Percentiles rank a stretch among this genome's conserved stretches.
These are phyloP conservation scores for Ooceraea biroi DNA, from an alignment of 1,140 invertebrate genomes.

Conservation along the genomic window DNA sequence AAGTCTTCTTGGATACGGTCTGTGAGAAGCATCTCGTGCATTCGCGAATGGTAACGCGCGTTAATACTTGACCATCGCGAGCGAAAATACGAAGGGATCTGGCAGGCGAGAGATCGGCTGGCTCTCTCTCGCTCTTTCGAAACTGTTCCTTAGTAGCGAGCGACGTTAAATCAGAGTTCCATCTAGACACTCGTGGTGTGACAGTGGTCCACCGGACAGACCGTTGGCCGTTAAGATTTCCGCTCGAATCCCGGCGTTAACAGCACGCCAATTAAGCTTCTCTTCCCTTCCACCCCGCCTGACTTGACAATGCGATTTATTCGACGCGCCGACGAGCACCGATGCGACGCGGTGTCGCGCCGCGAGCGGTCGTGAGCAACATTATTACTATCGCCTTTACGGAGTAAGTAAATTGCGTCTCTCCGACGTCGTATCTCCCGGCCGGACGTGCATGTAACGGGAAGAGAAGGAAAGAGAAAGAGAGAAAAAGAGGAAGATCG, in stretches of 20 bases:
- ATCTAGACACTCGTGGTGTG: not conserved
- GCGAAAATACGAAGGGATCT: slow-evolving; percentile 9
- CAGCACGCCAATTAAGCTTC: slow-evolving; percentile 20
- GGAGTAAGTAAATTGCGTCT: slow-evolving; percentile 61
- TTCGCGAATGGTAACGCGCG: not conserved
- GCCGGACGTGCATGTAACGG: slow-evolving; percentile 47
- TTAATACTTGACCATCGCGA: not conserved
- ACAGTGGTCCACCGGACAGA: not conserved
- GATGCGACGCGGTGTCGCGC: slow-evolving; percentile 43
- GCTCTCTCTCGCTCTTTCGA: too few species aligned
- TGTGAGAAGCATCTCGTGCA: slow-evolving; percentile 2
- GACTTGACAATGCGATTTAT: slow-evolving; percentile 45
- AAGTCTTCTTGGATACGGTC: slow-evolving; percentile 18
- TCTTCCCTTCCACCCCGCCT: not conserved
- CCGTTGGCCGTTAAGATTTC: slow-evolving; percentile 21
- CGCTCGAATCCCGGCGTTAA: slow-evolving; percentile 18
- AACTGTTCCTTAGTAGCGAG: too few species aligned
- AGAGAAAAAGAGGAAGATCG: too few species aligned
- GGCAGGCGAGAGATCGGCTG: too few species aligned
- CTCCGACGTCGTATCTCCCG: slow-evolving; percentile 33
- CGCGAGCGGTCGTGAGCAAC: slow-evolving; percentile 48
- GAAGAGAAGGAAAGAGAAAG: not conserved
- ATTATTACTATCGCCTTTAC: slow-evolving; percentile 62
- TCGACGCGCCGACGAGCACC: slow-evolving; percentile 31
- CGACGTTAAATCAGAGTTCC: not conserved